Conservation (phyloP, 2,888 invertebrate genomes). For the Bugulina stolonifera region DNA sequence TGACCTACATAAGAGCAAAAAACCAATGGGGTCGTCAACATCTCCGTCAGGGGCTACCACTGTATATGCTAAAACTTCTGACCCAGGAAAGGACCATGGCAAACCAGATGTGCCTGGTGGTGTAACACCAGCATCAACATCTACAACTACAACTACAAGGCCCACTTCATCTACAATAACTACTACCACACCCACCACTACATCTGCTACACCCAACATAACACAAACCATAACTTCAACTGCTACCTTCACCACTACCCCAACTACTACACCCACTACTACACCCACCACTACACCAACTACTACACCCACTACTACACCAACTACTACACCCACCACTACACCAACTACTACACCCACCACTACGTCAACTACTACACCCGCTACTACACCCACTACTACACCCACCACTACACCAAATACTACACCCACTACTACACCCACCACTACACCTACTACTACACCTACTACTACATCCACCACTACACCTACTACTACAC, state of each 20-base stretch:
- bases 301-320: background rate
- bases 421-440: too few species aligned
- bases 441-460: background rate
- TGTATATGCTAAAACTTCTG: too few species aligned
- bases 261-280: too few species aligned
- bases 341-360: background rate
- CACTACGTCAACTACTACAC: slow-evolving; percentile 4
- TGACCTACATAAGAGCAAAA: too few species aligned
- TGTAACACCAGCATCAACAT: too few species aligned
- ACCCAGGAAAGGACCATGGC: too few species aligned
- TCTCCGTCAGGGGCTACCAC: too few species aligned
- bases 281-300: background rate
- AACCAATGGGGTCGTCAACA: too few species aligned
- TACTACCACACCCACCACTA: slow-evolving; percentile 6
- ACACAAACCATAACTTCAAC: background rate
- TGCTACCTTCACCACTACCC: background rate
- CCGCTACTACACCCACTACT: background rate
- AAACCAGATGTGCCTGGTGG: too few species aligned
- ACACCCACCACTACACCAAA: too few species aligned
- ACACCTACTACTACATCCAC: too few species aligned
- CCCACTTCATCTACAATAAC: background rate
- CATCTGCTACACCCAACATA: slow-evolving; percentile 2
- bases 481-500: background rate
- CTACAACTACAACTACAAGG: background rate
- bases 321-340: background rate